Evolutionary conservation across 1,140 invertebrate species (phyloP).

Genomic region (Drosophila ficusphila): DNA sequence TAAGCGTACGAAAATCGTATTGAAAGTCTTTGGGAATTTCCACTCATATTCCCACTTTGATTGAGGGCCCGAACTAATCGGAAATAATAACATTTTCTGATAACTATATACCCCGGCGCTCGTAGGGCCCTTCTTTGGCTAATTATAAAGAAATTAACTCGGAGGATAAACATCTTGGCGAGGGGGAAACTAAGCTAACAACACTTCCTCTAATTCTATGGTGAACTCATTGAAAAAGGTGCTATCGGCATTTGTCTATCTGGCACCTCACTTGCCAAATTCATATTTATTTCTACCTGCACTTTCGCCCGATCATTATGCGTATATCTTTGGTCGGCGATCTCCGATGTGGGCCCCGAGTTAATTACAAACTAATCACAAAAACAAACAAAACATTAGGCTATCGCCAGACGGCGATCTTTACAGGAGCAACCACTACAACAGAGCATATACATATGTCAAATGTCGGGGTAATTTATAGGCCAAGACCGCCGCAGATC

Average conservation of each 20-base stretch:
- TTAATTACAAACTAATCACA: constrained; percentile 81
- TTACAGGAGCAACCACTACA: constrained; percentile 46
- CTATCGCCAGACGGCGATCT: constrained; percentile 63
- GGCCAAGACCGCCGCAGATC: constrained; percentile 62
- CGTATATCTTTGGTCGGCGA: constrained; percentile 20
- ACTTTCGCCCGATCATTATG: constrained; percentile 14
- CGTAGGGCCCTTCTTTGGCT: constrained; percentile 10
- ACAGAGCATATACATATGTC: constrained; percentile 49
- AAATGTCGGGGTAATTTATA: constrained; percentile 75
- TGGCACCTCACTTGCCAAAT: constrained; percentile 56
- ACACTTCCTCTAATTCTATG: constrained; percentile 66
- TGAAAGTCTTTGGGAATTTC: constrained; percentile 47
- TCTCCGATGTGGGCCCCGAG: constrained; percentile 31
- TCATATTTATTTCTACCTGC: constrained; percentile 26
- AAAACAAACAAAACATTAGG: constrained; percentile 77
- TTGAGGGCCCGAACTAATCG: constrained; percentile 43
- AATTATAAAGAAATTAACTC: constrained; percentile 81
- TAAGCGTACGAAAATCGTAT: constrained; percentile 67
- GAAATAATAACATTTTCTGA: constrained; percentile 49
- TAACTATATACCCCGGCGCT: constrained; percentile 34
- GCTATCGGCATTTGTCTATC: constrained; percentile 79
- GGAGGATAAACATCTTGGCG: constrained; percentile 58
- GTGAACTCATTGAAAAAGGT: constrained; percentile 62
- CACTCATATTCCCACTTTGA: constrained; percentile 33
- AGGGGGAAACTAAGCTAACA: constrained; percentile 14